Conservation (phyloP, 2,888 invertebrate species). For the Pyrrhia umbra region DNA sequence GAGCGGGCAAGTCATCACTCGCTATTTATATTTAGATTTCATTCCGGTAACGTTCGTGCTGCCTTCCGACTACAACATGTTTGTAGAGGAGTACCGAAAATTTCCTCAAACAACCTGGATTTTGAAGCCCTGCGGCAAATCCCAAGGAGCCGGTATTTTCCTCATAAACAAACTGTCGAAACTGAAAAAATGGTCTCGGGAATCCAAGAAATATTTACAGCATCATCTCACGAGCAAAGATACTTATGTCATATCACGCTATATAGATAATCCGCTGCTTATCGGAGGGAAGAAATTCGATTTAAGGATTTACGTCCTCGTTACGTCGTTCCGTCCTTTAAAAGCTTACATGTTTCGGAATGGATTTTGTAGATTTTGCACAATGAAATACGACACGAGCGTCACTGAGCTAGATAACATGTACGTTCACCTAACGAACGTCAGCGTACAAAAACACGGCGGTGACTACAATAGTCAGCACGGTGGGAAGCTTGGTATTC, state of each 20-base stretch:
- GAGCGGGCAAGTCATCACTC: conserved; percentile 91
- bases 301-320: conserved; percentile 96
- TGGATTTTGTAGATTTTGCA: conserved; percentile 98
- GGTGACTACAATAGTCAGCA: conserved; percentile 97
- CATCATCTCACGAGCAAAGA: conserved; percentile 94
- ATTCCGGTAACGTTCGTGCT: conserved; percentile 98
- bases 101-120: conserved; percentile 98
- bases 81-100: conserved; percentile 98
- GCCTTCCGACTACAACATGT: conserved; percentile 98
- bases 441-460: conserved; percentile 98
- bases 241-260: conserved; percentile 98
- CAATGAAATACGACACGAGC: conserved; percentile 97
- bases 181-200: conserved; percentile 96
- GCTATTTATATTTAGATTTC: conserved; percentile 95
- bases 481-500: conserved; percentile 98
- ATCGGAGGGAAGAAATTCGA: conserved; percentile 99
- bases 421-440: conserved; percentile 98
- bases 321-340: conserved; percentile 97
- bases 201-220: conserved; percentile 95
- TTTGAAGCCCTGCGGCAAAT: conserved; percentile 98
- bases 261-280: conserved; percentile 97
- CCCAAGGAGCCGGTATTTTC: conserved; percentile 97
- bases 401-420: conserved; percentile 96
- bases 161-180: conserved; percentile 98
- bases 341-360: conserved; percentile 97